Evolutionary conservation across 2,797 vertebrate species (phyloP).

Genomic region (Australoheros facetus): DNA sequence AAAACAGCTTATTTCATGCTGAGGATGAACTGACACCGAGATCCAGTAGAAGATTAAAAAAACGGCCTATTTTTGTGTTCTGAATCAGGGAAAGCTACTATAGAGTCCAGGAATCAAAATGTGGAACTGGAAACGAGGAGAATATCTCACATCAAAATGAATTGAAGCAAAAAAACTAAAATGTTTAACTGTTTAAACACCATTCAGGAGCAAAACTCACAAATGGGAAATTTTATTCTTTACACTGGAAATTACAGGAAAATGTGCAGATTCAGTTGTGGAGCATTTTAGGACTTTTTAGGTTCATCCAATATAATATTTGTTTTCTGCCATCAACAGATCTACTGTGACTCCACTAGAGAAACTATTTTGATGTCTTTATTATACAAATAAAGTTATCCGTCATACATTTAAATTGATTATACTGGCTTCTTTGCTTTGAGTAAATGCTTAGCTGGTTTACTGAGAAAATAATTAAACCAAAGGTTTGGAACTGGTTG

Average conservation of each 20-base stretch:
- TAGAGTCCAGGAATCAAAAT: neutral
- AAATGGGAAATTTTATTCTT: neutral
- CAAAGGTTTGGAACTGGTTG: too few species aligned
- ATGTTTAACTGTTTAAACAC: neutral
- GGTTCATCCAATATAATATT: neutral
- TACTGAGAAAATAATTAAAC: too few species aligned
- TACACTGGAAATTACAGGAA: neutral
- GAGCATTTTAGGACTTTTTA: neutral
- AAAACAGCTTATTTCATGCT: neutral
- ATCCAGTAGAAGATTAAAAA: too few species aligned
- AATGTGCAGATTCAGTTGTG: too few species aligned
- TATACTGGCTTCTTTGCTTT: too few species aligned
- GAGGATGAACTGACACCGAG: too few species aligned
- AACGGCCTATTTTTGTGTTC: neutral
- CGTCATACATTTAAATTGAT: too few species aligned
- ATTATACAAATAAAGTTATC: neutral
- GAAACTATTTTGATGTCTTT: neutral
- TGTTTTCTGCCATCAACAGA: neutral
- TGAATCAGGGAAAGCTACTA: neutral
- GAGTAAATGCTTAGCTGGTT: too few species aligned
- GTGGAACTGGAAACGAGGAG: neutral
- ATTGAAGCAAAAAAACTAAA: neutral
- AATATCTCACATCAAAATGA: neutral
- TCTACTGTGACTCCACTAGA: neutral
- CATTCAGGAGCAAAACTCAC: neutral